Evolutionary conservation across 2,113 vertebrate species (phyloP).

Genomic region (Canis aureus): DNA sequence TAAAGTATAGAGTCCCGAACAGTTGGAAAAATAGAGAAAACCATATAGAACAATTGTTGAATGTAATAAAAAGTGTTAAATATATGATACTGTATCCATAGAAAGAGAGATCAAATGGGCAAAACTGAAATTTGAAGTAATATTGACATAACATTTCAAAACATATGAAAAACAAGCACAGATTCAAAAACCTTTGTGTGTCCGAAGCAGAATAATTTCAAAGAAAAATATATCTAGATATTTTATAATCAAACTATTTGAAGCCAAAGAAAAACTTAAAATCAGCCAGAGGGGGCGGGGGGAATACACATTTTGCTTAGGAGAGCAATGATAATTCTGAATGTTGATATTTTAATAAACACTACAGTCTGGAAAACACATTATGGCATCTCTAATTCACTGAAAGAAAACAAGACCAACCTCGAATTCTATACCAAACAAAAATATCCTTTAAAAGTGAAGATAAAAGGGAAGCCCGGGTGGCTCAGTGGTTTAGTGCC

Average conservation of each 20-base stretch:
- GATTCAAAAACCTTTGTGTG: not conserved
- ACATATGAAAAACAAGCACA: not conserved
- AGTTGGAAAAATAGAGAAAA: not conserved
- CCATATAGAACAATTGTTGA: not conserved
- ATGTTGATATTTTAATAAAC: not conserved
- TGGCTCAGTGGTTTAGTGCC: no score
- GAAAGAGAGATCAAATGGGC: not conserved
- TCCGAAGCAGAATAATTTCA: not conserved
- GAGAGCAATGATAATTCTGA: not conserved
- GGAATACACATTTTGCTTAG: not conserved
- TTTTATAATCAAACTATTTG: not conserved
- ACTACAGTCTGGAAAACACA: no score
- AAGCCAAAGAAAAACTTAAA: not conserved
- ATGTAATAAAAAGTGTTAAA: not conserved
- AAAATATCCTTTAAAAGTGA: not conserved
- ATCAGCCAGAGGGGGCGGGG: fast-evolving
- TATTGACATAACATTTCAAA: not conserved
- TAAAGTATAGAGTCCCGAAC: not conserved
- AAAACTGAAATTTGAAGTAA: not conserved
- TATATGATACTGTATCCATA: not conserved
- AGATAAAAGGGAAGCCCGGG: not conserved
- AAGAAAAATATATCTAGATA: not conserved
- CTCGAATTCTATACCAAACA: not conserved
- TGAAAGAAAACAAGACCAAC: not conserved
- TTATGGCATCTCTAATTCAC: not conserved